Base-by-base conservation (phyloP, 1,140 invertebrate genomes). In the Triops longicaudatus region DNA sequence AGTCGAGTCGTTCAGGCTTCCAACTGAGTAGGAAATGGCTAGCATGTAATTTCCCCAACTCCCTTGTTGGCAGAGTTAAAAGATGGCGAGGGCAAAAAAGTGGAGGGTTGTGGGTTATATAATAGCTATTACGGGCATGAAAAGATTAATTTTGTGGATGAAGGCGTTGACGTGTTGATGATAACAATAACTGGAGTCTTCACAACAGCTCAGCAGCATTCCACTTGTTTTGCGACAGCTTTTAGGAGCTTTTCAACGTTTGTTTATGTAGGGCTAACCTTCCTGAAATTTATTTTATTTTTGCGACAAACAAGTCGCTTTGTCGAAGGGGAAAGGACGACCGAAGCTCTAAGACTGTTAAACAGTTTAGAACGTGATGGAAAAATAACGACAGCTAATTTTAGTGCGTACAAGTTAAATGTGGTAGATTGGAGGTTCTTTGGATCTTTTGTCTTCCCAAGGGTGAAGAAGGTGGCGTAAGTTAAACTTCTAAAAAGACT, bases 91-190 rank as follows among this genome's bases (percentile, higher is more conserved):
- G 6, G 3, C 50, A 63, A 63, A 63, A 63, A 63, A 22, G 14
- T 63, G 50, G n/a, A n/a, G 22, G 50, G 22, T 17, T 9, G 50
- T 17, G 50, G 50, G 50, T 22, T 63, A 63, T 17, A 63, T 22
- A 63, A 22, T 63, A n/a, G 17, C 17, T 63, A 63, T 63, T 22
- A 22, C 50, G 50, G 22, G 50, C 50, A 22, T 63, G 50, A 63
- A 63, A 63, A 63, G 50, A 63, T 63, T 63, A 63, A 63, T 63
- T 37, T 63, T 63, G 50, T 63, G 50, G 50, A 63, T 63, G 50
- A 63, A 63, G 50, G 50, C 50, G 50, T 63, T 63, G 17, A 63
- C 5, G 17, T 63, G 50, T 63, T 63, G 50, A 22, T n/a, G 43
- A 22, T 63, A 63, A 22, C 50, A 63, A 17, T 63, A 17, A 22